phyloP scores from a whole-genome alignment of 2,113 vertebrate genomes.

The Baryphthengus martii region DNA sequence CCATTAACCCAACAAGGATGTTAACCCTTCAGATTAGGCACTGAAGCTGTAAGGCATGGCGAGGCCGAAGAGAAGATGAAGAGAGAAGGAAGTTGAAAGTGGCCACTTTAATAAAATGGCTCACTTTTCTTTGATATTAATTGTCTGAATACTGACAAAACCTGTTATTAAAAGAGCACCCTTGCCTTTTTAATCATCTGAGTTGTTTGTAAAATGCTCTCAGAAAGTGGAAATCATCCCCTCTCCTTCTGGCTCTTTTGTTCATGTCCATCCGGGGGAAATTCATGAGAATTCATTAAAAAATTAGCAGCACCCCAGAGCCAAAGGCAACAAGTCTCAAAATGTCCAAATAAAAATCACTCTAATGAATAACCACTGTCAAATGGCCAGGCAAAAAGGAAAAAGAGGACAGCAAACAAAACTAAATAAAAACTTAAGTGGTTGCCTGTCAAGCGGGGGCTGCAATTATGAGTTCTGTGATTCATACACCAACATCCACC shows the following conservation, averaged over 20 bases:
- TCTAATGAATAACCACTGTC: not conserved
- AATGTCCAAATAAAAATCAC: not conserved
- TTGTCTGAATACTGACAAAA: constrained; percentile 21
- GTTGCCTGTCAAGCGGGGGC: not conserved
- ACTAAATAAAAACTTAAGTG: not conserved
- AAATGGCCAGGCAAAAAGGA: not conserved
- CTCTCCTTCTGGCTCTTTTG: not conserved
- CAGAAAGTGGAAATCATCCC: not conserved
- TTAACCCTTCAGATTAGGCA: not conserved
- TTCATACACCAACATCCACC: not conserved
- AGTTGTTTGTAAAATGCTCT: not conserved
- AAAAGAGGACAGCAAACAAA: not conserved
- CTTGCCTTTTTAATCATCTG: constrained; percentile 8
- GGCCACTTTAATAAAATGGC: not conserved
- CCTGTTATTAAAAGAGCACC: constrained; percentile 11
- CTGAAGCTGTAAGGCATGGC: not conserved
- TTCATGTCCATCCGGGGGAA: not conserved
- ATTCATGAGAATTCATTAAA: not conserved
- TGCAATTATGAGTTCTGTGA: not conserved
- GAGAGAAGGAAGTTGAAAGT: not conserved
- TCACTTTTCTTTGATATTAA: constrained; percentile 10
- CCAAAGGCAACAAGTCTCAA: not conserved
- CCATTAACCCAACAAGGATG: not conserved
- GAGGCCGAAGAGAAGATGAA: not conserved
- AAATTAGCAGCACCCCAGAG: not conserved